Base-by-base conservation (phyloP, 2,888 invertebrate genomes). In the Ophonus ardosiacus region DNA sequence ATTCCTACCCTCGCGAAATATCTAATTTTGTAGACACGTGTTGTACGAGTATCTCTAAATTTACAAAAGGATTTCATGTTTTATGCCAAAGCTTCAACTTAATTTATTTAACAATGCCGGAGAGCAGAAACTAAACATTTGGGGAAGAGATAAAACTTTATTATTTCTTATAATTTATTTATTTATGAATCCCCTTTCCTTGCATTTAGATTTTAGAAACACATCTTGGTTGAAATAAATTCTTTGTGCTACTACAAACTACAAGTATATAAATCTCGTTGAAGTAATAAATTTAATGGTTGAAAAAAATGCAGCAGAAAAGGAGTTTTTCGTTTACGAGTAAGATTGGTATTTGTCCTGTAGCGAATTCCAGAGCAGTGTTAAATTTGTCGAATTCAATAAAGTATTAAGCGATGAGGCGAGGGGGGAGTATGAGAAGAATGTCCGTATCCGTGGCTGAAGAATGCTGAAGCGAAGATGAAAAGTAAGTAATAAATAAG, bases 301-400 rank as follows among this genome's bases (percentile, higher is more conserved):
- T 8, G 17, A 17, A 74, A 43, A 74, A 74, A 74, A 40, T 74
- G 17, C 71, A 74, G 43, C 43, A 18, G 43, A 15, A 43, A 74
- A 21, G 43, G 43, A 8, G 43, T 51, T 43, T 43, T 43, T 68
- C 38, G 40, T 68, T 68, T 38, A 65, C 31, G 31, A 59, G 68
- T n/a, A 68, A 7, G 65, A 15, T 7, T 63, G 24, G 63, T 31
- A 68, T 31, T 68, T 43, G 43, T 43, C 43, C 43, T 43, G 71
- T 74, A n/a, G 7, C 43, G 17, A 74, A 74, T 43, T 74, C 71
- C 43, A 74, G 10, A 18, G 17, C 71, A 74, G 71, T 74, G 71
- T 71, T 71, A 71, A 71, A 71, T 71, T 71, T 71, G 68, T 74
- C 71, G 43, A 74, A 74, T 74, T 43, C 71, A 74, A 74, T 74